These are phyloP conservation scores for Pollenia amentaria DNA, from an alignment of 2,888 invertebrate species.

Conservation along the genomic window DNA sequence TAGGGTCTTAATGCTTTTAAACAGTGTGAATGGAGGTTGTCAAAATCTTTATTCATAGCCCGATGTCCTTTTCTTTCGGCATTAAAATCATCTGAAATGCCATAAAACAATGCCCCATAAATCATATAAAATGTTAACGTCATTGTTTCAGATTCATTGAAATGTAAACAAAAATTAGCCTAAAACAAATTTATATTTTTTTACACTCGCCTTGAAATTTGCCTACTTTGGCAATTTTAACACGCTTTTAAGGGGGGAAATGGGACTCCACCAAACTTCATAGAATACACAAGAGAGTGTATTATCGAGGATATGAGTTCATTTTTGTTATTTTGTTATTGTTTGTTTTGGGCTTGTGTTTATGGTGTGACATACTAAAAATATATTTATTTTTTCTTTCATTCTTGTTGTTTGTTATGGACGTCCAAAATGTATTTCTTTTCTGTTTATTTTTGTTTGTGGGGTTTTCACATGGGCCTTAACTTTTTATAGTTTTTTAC, in stretches of 20 bases:
- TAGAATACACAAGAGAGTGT: slow-evolving; percentile 26
- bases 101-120: slow-evolving; percentile 46
- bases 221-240: slow-evolving; percentile 27
- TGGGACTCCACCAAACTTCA: not conserved
- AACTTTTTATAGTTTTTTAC: slow-evolving; percentile 64
- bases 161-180: slow-evolving; percentile 63
- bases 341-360: slow-evolving; percentile 45
- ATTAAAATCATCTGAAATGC: not conserved
- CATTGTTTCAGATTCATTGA: slow-evolving; percentile 61
- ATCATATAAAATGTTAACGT: slow-evolving; percentile 38
- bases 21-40: not conserved
- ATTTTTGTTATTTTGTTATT: not conserved
- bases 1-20: not conserved
- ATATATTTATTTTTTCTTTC: not conserved
- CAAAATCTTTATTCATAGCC: not conserved
- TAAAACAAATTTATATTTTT: slow-evolving; percentile 17
- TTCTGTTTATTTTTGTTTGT: slow-evolving; percentile 44
- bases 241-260: not conserved
- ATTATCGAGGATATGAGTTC: slow-evolving; percentile 14
- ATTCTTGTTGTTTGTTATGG: slow-evolving; percentile 4
- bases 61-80: not conserved
- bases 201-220: slow-evolving; percentile 14
- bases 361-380: slow-evolving; percentile 45
- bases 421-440: slow-evolving; percentile 25
- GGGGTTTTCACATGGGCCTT: slow-evolving; percentile 26